Percentiles rank a stretch among this genome's conserved stretches.
These are phyloP conservation scores for Jordanella pulchra DNA, from an alignment of 2,797 vertebrate genomes.

Conservation along the genomic window DNA sequence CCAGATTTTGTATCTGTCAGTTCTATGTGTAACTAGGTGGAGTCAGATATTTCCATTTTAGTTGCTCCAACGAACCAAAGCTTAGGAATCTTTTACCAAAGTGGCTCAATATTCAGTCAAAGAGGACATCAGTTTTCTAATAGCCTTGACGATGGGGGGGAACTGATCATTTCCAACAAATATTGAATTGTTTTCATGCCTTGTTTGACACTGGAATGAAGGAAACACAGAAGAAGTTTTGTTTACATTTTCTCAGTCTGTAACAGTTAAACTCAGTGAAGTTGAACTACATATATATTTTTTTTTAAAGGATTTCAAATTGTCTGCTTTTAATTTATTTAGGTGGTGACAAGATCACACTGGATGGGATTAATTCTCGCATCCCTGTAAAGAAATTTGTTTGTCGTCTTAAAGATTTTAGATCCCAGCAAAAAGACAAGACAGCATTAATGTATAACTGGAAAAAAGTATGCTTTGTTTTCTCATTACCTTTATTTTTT, in stretches of 20 bases:
- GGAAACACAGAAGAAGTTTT: neutral
- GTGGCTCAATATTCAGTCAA: slow-evolving; percentile 4
- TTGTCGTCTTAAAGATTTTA: neutral
- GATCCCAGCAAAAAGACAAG: neutral
- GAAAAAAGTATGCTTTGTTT: neutral
- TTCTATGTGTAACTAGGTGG: slow-evolving; percentile 32
- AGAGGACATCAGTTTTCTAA: slow-evolving; percentile 8
- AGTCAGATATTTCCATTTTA: slow-evolving; percentile 46
- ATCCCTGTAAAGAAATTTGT: neutral
- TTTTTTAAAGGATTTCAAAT: neutral
- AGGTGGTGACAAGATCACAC: too few relatives aligned
- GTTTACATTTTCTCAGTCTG: neutral
- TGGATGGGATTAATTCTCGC: neutral
- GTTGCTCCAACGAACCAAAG: slow-evolving; percentile 28
- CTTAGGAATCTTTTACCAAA: slow-evolving; percentile 17
- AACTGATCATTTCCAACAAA: slow-evolving; percentile 3
- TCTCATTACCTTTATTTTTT: too few relatives aligned
- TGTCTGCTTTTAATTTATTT: neutral
- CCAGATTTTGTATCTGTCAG: slow-evolving; percentile 43
- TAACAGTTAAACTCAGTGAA: neutral
- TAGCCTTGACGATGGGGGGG: slow-evolving; percentile 6
- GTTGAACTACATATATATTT: neutral
- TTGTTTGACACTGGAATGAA: slow-evolving; percentile 3
- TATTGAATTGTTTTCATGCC: slow-evolving; percentile 2
- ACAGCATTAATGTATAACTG: neutral